phyloP scores from a whole-genome alignment of 2,888 invertebrate genomes.

The Pimpla rufipes region DNA sequence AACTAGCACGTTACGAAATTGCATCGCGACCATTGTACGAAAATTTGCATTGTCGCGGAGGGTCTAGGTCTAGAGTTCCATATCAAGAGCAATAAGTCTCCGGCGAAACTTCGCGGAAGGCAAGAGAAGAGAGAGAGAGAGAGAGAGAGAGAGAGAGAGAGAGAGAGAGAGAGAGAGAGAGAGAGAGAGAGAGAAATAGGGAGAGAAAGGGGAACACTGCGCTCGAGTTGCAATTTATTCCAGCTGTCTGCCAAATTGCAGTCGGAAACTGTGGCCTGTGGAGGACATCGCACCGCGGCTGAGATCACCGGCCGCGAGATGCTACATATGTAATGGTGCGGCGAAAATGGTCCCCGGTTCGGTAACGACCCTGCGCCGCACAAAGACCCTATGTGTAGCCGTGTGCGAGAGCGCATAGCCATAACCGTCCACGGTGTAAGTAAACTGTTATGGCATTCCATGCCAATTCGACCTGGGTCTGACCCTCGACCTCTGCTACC shows the following conservation, averaged over 20 bases:
- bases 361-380: background rate
- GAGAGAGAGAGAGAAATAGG: background rate
- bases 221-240: constrained; percentile 7
- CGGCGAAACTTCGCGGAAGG: constrained; percentile 27
- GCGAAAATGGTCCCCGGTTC: background rate
- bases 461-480: too few species aligned
- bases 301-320: constrained; percentile 2
- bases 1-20: constrained; percentile 16
- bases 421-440: background rate
- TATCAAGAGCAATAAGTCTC: constrained; percentile 51
- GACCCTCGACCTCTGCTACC: too few species aligned
- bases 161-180: background rate
- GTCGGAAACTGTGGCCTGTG: constrained; percentile 1
- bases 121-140: background rate
- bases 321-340: constrained; percentile 24
- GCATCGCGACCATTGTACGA: constrained; percentile 16
- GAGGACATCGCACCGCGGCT: background rate
- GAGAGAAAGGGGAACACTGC: background rate
- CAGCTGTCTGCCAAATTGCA: constrained; percentile 21
- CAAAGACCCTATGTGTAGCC: background rate
- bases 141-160: background rate
- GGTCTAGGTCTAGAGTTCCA: background rate
- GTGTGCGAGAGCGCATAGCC: background rate
- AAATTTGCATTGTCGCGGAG: constrained; percentile 21
- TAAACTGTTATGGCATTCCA: too few species aligned